Conservation (phyloP, 2,888 invertebrate species). For the Dryobotodes eremita region DNA sequence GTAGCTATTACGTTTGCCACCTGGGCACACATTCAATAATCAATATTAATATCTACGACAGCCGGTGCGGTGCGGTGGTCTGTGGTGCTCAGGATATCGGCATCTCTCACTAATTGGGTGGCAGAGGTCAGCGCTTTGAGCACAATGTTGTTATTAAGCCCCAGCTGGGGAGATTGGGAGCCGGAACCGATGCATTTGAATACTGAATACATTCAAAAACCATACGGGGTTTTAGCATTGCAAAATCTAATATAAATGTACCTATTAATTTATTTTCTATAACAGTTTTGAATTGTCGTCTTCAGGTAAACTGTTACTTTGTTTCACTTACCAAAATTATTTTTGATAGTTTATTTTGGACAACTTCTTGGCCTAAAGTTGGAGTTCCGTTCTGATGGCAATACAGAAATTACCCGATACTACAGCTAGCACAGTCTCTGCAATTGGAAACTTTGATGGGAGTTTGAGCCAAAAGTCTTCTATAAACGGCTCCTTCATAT, state of each 20-base stretch:
- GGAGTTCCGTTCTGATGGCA: no score
- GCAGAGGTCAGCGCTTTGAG: conserved; percentile 22
- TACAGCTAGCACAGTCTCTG: not conserved
- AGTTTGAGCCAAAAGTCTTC: not conserved
- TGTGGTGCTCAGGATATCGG: conserved; percentile 18
- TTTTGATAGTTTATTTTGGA: not conserved
- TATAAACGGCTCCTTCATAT: no score
- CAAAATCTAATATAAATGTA: not conserved
- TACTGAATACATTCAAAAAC: conserved; percentile 3
- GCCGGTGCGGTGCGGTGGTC: not conserved
- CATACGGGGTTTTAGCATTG: not conserved
- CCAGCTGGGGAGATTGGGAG: not conserved
- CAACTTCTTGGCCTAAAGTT: not conserved
- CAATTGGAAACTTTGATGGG: not conserved
- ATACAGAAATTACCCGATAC: not conserved
- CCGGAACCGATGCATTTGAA: conserved; percentile 27
- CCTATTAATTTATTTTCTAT: not conserved
- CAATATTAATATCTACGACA: conserved; percentile 33
- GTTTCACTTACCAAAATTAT: not conserved
- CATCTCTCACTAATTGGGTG: conserved; percentile 44
- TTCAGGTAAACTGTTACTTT: not conserved
- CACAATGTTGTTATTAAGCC: conserved; percentile 40
- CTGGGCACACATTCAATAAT: conserved; percentile 16
- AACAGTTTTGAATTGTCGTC: not conserved
- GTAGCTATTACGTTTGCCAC: not conserved